These are phyloP conservation scores for Percopsis omiscomaycus DNA, from an alignment of 2,797 vertebrate genomes.

Conservation along the genomic window DNA sequence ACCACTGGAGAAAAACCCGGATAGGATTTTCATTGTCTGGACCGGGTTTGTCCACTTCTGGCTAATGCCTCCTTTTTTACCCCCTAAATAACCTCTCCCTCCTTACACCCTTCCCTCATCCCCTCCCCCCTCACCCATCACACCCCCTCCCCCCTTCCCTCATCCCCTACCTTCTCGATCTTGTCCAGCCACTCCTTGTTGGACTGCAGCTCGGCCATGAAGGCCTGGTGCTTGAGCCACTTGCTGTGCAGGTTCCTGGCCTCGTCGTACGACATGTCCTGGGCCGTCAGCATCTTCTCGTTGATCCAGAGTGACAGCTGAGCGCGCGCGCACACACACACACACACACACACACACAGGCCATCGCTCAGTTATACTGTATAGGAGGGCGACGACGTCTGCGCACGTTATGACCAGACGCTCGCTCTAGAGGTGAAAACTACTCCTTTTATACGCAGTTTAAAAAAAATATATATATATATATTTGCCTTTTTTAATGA, in stretches of 20 bases:
- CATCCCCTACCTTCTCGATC: constrained; percentile 84
- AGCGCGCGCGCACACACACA: constrained; percentile 4
- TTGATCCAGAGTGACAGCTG: constrained; percentile 96
- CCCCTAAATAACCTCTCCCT: neutral
- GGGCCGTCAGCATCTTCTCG: constrained; percentile 98
- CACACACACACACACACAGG: constrained; percentile 1
- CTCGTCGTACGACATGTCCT: constrained; percentile 98
- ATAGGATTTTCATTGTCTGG: no score
- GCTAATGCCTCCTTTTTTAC: neutral
- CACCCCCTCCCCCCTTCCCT: neutral
- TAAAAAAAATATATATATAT: no score
- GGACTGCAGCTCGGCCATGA: constrained; percentile 96
- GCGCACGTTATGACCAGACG: no score
- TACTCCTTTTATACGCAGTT: no score
- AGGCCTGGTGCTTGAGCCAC: constrained; percentile 97
- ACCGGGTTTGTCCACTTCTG: neutral
- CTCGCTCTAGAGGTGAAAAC: no score
- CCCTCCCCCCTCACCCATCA: neutral
- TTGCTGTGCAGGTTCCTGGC: constrained; percentile 98
- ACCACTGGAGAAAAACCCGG: no score
- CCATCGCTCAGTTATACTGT: neutral
- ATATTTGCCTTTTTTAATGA: no score
- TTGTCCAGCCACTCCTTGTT: constrained; percentile 98
- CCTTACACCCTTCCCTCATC: neutral
- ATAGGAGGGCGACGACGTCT: neutral